These are phyloP conservation scores for Romanogobio albipinnatus DNA, from an alignment of 2,113 vertebrate genomes.

Conservation along the genomic window DNA sequence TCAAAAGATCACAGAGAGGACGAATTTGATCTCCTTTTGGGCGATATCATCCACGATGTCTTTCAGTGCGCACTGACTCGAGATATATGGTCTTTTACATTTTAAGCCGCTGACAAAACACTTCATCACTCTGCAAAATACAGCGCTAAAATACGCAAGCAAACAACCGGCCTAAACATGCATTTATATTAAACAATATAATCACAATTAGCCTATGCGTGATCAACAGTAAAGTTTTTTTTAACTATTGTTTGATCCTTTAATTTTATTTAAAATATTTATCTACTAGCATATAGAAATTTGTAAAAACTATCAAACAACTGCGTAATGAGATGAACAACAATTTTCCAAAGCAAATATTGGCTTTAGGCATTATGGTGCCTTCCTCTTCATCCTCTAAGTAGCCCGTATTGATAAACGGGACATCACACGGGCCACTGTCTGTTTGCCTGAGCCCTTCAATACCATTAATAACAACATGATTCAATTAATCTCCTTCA, in stretches of 20 bases:
- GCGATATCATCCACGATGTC: conserved; percentile 53
- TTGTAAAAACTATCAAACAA: background rate
- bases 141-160: no score
- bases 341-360: conserved; percentile 17
- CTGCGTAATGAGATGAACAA: background rate
- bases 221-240: no score
- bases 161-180: background rate
- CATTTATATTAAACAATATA: background rate
- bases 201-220: background rate
- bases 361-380: conserved; percentile 16
- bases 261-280: background rate
- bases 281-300: background rate
- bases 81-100: conserved; percentile 45
- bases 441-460: conserved; percentile 75
- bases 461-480: conserved; percentile 85
- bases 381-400: conserved; percentile 69
- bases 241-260: no score
- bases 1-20: conserved; percentile 79
- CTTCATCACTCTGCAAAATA: conserved; percentile 7
- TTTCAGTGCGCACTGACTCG: conserved; percentile 35
- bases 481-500: conserved; percentile 90
- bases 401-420: conserved; percentile 71
- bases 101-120: conserved; percentile 24
- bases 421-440: conserved; percentile 78
- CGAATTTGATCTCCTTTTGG: conserved; percentile 66